Conservation (phyloP, 2,113 vertebrate species). For the Petrocephalus zakoni region DNA sequence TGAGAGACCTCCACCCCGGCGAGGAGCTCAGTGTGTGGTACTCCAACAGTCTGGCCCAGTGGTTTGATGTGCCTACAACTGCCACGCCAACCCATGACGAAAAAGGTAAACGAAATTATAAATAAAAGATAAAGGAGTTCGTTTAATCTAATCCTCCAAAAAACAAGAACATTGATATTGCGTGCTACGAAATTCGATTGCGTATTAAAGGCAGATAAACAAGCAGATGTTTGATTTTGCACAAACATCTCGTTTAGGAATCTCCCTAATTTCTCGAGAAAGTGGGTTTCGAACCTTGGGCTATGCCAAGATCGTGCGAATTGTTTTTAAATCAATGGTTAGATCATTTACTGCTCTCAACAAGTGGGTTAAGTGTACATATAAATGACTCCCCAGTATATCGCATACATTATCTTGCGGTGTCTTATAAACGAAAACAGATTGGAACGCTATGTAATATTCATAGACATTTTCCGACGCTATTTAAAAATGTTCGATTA, state of each 20-base stretch:
- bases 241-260: neutral
- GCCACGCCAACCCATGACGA: constrained; percentile 96
- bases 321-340: neutral
- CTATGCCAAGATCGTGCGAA: neutral
- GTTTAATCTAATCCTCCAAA: neutral
- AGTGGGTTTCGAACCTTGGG: neutral
- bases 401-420: neutral
- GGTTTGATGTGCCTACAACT: constrained; percentile 88
- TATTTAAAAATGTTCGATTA: neutral
- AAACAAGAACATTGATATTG: neutral
- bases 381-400: neutral
- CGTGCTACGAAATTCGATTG: neutral
- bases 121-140: neutral
- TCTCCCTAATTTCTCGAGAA: neutral
- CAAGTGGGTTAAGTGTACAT: neutral
- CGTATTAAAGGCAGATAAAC: neutral
- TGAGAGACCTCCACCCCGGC: constrained; percentile 84
- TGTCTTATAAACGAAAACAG: neutral
- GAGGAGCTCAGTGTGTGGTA: constrained; percentile 96
- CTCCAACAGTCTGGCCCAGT: constrained; percentile 85
- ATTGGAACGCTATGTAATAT: neutral
- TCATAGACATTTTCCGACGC: neutral
- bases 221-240: neutral
- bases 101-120: constrained; percentile 71
- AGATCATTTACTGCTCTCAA: neutral